These are phyloP conservation scores for Macrosoma leucophasiata DNA, from an alignment of 2,888 invertebrate species.

Conservation along the genomic window DNA sequence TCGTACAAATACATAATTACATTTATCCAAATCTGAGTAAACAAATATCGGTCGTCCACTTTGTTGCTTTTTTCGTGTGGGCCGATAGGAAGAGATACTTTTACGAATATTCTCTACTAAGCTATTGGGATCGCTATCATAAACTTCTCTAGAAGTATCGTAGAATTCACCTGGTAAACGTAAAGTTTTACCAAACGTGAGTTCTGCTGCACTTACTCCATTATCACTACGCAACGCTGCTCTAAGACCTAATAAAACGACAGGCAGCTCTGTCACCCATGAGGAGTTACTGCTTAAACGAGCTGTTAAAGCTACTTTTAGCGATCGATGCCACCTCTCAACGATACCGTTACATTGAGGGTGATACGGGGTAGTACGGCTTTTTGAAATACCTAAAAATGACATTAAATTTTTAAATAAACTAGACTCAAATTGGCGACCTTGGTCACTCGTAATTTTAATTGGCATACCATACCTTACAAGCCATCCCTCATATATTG, in stretches of 20 bases:
- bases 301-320: conserved; percentile 9
- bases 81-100: no score
- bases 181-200: conserved; percentile 7
- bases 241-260: conserved; percentile 10
- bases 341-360: conserved; percentile 7
- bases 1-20: conserved; percentile 9
- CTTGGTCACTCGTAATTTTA: conserved; percentile 3
- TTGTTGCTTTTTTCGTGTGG: no score
- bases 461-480: conserved; percentile 22
- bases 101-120: not conserved
- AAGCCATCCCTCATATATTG: conserved; percentile 24
- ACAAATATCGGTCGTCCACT: no score
- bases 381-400: conserved; percentile 7
- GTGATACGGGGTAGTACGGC: conserved; percentile 4
- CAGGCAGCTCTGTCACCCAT: conserved; percentile 9
- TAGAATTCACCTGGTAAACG: conserved; percentile 3
- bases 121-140: not conserved
- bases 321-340: conserved; percentile 8
- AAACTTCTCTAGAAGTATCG: not conserved
- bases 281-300: conserved; percentile 1
- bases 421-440: conserved; percentile 3
- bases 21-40: conserved; percentile 5
- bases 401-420: not conserved
- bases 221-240: conserved; percentile 2
- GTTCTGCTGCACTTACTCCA: conserved; percentile 1